Percentiles rank a stretch among this genome's conserved stretches.
Conservation (phyloP, 2,113 vertebrate genomes). For the Oxyruncus cristatus region DNA sequence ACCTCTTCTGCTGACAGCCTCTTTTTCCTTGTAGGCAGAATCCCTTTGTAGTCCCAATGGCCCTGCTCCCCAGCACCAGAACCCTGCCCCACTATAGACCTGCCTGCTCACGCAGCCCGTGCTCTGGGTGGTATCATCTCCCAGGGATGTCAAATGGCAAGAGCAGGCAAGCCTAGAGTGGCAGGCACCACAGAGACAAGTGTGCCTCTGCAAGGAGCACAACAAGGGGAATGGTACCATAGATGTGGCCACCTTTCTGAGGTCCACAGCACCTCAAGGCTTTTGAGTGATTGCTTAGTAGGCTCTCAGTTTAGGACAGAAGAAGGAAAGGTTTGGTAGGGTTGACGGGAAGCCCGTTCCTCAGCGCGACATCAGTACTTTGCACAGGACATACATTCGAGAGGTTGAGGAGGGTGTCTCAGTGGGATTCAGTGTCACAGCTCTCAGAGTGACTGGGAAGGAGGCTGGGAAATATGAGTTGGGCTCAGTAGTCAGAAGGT, state of each 20-base stretch:
- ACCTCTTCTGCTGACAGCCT: not conserved
- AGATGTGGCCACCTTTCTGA: not conserved
- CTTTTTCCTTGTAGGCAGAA: not conserved
- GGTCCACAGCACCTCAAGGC: not conserved
- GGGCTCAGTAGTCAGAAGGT: not conserved
- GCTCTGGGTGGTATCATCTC: not conserved
- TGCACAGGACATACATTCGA: not conserved
- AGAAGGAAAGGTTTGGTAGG: not conserved
- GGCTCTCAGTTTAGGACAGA: not conserved
- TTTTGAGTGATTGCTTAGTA: not conserved
- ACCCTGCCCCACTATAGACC: not conserved
- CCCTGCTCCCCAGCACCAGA: not conserved
- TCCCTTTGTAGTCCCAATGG: not conserved
- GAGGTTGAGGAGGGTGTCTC: not conserved
- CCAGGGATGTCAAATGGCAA: not conserved
- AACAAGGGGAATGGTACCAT: not conserved
- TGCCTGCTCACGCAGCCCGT: not conserved
- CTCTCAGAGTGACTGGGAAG: not conserved
- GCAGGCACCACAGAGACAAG: not conserved
- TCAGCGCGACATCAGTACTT: accelerated
- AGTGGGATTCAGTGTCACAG: not conserved
- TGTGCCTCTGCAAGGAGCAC: not conserved
- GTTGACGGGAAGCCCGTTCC: not conserved
- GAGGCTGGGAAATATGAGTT: not conserved
- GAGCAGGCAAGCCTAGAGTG: not conserved